phyloP scores from a whole-genome alignment of 1,140 invertebrate species.

The Drosophila lowei region DNA sequence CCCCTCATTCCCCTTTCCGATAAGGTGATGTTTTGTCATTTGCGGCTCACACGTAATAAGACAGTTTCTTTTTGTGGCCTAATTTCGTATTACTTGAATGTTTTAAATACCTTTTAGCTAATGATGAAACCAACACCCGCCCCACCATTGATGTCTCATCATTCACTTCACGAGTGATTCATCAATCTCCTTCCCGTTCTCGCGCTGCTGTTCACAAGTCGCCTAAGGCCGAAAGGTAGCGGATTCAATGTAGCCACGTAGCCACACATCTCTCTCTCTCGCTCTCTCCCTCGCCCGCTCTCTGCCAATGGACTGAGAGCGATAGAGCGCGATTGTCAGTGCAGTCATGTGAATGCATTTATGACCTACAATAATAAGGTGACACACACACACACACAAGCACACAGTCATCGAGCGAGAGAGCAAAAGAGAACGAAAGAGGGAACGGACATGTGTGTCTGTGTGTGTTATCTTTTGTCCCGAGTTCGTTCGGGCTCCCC shows the following conservation, averaged over 20 bases:
- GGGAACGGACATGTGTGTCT: conserved; percentile 23
- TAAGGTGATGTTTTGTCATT: too few relatives aligned
- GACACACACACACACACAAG: neutral
- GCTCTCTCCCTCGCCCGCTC: conserved; percentile 2
- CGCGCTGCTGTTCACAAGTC: conserved; percentile 2
- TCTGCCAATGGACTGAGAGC: neutral
- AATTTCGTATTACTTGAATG: too few relatives aligned
- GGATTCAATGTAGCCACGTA: conserved; percentile 45
- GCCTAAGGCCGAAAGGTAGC: conserved; percentile 16
- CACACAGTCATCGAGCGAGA: neutral
- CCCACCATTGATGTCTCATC: too few relatives aligned
- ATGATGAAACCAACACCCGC: too few relatives aligned
- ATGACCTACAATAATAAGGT: conserved; percentile 72
- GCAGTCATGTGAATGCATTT: conserved; percentile 72
- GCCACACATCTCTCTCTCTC: conserved; percentile 16
- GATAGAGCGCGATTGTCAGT: conserved; percentile 3
- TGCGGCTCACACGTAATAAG: too few relatives aligned
- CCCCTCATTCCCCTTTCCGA: too few relatives aligned
- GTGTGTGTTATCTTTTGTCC: conserved; percentile 28
- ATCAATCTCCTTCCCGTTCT: neutral
- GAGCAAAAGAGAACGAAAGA: conserved; percentile 17
- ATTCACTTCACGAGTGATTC: conserved; percentile 10
- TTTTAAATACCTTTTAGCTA: too few relatives aligned
- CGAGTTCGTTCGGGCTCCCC: conserved; percentile 5
- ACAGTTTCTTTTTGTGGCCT: too few relatives aligned